These are phyloP conservation scores for Drosophila grimshawi DNA, from an alignment of 1,140 invertebrate species.

Conservation along the genomic window DNA sequence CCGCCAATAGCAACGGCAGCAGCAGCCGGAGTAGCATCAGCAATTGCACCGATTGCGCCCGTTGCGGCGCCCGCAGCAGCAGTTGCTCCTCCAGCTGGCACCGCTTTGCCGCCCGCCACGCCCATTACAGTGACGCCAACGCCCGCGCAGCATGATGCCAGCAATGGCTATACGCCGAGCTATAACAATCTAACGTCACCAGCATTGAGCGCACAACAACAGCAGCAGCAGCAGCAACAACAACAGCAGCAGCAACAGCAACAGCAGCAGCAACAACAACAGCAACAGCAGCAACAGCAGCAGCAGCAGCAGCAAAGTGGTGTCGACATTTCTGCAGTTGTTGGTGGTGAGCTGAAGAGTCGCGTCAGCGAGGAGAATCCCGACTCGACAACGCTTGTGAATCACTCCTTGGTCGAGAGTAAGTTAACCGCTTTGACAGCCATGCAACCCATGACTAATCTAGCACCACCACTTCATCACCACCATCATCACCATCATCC, in stretches of 20 bases:
- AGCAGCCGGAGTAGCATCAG: conserved; percentile 31
- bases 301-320: conserved; percentile 23
- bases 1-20: conserved; percentile 26
- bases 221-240: conserved; percentile 23
- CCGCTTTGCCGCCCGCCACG: conserved; percentile 26
- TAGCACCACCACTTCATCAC: conserved; percentile 64
- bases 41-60: conserved; percentile 27
- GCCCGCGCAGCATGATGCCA: conserved; percentile 60
- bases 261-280: conserved; percentile 51
- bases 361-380: conserved; percentile 83
- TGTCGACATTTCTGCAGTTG: conserved; percentile 28
- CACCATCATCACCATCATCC: conserved; percentile 61
- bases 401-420: conserved; percentile 76
- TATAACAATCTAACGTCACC: conserved; percentile 69
- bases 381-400: conserved; percentile 81
- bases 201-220: conserved; percentile 37
- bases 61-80: conserved; percentile 9
- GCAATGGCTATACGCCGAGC: conserved; percentile 59
- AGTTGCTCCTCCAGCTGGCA: conserved; percentile 13
- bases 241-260: conserved; percentile 30
- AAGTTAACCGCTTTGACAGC: conserved; percentile 80
- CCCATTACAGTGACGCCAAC: conserved; percentile 43
- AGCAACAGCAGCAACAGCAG: conserved; percentile 38
- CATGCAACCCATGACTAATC: conserved; percentile 81
- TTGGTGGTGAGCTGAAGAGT: conserved; percentile 72